phyloP scores from a whole-genome alignment of 2,888 invertebrate genomes.

The Muschampia plurimacula region DNA sequence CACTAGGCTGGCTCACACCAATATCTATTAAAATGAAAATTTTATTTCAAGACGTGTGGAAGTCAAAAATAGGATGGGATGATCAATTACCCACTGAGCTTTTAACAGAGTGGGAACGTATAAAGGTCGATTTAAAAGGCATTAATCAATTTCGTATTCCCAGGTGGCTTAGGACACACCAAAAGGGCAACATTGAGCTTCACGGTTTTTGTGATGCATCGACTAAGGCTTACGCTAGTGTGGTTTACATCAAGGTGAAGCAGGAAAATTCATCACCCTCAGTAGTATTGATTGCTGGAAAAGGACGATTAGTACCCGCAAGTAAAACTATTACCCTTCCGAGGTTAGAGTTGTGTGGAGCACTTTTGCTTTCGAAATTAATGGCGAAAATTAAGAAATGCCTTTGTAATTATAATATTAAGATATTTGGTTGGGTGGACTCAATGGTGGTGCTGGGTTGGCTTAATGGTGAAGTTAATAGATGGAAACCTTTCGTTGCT shows the following conservation, averaged over 20 bases:
- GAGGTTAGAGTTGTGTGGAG: not conserved
- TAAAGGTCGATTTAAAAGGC: not conserved
- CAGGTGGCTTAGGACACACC: not conserved
- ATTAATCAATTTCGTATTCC: not conserved
- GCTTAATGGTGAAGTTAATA: constrained; percentile 38
- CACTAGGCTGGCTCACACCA: constrained; percentile 11
- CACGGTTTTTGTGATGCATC: not conserved
- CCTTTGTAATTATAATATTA: not conserved
- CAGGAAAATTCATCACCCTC: too few species aligned
- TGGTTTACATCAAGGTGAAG: not conserved
- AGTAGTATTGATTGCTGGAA: not conserved
- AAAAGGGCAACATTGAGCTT: not conserved
- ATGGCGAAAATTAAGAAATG: constrained; percentile 2
- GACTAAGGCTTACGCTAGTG: not conserved
- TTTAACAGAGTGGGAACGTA: not conserved
- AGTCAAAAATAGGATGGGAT: not conserved
- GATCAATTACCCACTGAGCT: not conserved
- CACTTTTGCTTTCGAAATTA: not conserved
- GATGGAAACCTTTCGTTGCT: constrained; percentile 38
- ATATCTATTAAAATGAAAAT: constrained; percentile 3
- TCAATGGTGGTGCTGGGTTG: constrained; percentile 41
- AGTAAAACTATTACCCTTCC: not conserved
- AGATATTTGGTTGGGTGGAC: constrained; percentile 7
- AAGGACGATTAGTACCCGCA: not conserved
- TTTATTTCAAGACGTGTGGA: constrained; percentile 1